Evolutionary conservation across 2,113 vertebrate genomes (phyloP).

Genomic region (Fulica atra): DNA sequence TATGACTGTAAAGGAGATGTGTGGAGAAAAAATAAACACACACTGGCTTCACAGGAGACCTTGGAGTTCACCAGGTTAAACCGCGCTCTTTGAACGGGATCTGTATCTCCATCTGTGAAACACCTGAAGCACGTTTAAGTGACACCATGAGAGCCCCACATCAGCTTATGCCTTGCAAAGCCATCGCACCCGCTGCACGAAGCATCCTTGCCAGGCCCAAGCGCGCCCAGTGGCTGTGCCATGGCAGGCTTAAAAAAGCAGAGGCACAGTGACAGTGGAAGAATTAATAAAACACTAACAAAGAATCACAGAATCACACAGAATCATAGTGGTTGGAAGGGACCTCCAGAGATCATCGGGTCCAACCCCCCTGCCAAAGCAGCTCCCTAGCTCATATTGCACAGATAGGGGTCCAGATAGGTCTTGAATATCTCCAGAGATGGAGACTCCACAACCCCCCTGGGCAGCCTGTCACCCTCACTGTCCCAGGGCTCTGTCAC

Average conservation of each 20-base stretch:
- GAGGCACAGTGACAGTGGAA: neutral
- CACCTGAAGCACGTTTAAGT: neutral
- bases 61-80: neutral
- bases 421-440: too few relatives aligned
- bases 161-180: neutral
- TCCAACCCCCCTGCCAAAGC: too few relatives aligned
- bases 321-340: too few relatives aligned
- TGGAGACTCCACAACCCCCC: too few relatives aligned
- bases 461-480: too few relatives aligned
- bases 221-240: neutral
- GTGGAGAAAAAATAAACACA: neutral
- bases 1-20: conserved; percentile 68
- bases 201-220: fast-evolving
- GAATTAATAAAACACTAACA: neutral
- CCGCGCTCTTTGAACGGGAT: neutral
- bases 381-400: too few relatives aligned
- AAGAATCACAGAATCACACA: neutral
- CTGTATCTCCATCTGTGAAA: neutral
- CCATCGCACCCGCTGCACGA: neutral
- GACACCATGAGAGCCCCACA: neutral
- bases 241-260: neutral
- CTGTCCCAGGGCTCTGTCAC: too few relatives aligned
- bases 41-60: neutral
- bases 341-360: too few relatives aligned
- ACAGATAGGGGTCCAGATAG: too few relatives aligned